phyloP scores from a whole-genome alignment of 2,797 vertebrate genomes.

The Phataginus tetradactyla region DNA sequence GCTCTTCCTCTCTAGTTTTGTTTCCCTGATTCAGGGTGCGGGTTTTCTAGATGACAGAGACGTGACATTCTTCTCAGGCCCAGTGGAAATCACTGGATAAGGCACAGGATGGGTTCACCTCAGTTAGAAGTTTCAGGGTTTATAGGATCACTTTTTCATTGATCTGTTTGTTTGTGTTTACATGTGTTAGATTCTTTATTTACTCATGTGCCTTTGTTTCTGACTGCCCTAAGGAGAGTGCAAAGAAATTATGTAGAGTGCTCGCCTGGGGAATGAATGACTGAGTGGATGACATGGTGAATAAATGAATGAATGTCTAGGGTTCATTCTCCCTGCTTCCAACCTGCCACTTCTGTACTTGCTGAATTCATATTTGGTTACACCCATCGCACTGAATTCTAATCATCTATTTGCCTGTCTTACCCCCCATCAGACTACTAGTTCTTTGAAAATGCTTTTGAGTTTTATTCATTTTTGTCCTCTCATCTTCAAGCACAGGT shows the following conservation, averaged over 20 bases:
- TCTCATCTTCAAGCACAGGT: neutral
- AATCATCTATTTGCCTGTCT: neutral
- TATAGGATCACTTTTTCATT: neutral
- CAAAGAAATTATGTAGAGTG: neutral
- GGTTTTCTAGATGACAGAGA: neutral
- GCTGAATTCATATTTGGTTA: neutral
- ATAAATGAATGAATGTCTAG: neutral
- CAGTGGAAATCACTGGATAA: neutral
- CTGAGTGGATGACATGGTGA: neutral
- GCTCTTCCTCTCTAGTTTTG: neutral
- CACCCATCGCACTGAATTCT: neutral
- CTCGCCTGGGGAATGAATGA: neutral
- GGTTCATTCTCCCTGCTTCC: neutral
- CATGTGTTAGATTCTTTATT: neutral
- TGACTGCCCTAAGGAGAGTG: neutral
- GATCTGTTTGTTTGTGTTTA: neutral
- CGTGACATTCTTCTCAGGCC: neutral
- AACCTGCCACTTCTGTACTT: neutral
- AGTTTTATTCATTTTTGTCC: neutral
- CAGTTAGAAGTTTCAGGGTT: neutral
- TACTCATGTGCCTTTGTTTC: neutral
- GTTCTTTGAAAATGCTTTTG: neutral
- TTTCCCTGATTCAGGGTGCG: neutral
- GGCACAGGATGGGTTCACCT: neutral
- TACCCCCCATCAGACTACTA: neutral